Evolutionary conservation across 2,113 vertebrate genomes (phyloP), one percentile per base, ranked within the genome.

Genomic region (Carassius gibelio): DNA sequence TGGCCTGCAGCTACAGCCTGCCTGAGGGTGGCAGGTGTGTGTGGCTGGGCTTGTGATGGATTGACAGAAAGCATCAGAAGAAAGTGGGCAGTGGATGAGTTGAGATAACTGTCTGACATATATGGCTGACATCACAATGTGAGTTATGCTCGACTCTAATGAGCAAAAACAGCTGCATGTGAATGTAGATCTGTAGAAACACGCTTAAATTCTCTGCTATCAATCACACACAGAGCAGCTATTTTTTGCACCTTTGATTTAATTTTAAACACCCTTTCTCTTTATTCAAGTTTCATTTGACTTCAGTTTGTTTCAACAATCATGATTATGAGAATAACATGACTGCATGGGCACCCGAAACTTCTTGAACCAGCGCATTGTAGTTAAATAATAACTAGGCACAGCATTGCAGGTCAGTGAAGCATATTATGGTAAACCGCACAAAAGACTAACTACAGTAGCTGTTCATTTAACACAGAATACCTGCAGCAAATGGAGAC

Each of bases 11-110:
- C 90, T 87, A 91, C 87, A 91, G 36, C 92, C 92, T n/a, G 91
- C 92, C 92, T 88, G 88, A 89, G 92, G 93, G 92, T 90, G 79
- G 88, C 93, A 94, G 93, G 93, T 94, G 93, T 92, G 91, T 91
- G 91, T 90, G 90, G 91, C 87, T 69, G 26, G 57, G 36, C 88
- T 86, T 89, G 88, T 90, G 90, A 88, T 84, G 88, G 75, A 82
- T 82, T 93, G 85, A 38, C 55, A 71, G 79, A 91, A 61, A 48
- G 88, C 76, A 87, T 88, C 86, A 89, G 88, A 91, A 78, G 88
- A 87, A 82, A 86, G 78, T 64, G 66, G 10, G 74, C 8, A 75
- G 81, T 76, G 50, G 50, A 84, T 75, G 75, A 50, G 78, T 79
- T 80, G 82, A 76, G 59, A 88, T 87, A 45, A 82, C 86, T 82